These are phyloP conservation scores for Phrynocephalus versicolor DNA, from an alignment of 2,113 vertebrate species.

Conservation along the genomic window DNA sequence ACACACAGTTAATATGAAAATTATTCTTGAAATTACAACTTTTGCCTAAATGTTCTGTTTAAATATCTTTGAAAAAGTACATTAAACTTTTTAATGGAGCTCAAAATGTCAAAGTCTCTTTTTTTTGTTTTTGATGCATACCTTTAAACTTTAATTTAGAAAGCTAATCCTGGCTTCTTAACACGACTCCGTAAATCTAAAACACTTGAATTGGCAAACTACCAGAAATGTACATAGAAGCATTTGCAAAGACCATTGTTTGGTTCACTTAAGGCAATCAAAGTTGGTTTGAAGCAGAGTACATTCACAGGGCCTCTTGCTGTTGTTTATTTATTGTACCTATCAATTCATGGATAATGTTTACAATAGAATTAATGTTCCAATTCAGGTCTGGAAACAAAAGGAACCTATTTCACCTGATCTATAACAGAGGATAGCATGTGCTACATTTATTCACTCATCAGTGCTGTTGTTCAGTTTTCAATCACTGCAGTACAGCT, in stretches of 20 bases:
- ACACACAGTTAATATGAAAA: neutral
- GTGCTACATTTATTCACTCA: neutral
- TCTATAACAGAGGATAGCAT: neutral
- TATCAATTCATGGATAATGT: neutral
- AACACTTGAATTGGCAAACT: neutral
- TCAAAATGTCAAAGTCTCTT: neutral
- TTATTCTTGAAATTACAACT: neutral
- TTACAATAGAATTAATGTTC: neutral
- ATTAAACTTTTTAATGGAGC: neutral
- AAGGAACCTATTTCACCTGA: neutral
- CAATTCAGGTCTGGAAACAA: neutral
- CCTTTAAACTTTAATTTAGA: neutral
- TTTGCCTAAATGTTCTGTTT: neutral
- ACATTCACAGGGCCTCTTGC: neutral
- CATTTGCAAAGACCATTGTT: no score
- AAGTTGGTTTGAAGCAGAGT: neutral
- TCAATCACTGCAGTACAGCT: neutral
- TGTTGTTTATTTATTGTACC: neutral
- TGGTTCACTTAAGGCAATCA: no score
- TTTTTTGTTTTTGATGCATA: neutral
- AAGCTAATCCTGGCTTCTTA: neutral
- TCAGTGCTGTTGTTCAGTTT: neutral
- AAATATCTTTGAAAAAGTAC: neutral
- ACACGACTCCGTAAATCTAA: neutral
- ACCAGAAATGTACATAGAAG: no score